Evolutionary conservation across 2,888 invertebrate genomes (phyloP).

Genomic region (Arctia plantaginis): DNA sequence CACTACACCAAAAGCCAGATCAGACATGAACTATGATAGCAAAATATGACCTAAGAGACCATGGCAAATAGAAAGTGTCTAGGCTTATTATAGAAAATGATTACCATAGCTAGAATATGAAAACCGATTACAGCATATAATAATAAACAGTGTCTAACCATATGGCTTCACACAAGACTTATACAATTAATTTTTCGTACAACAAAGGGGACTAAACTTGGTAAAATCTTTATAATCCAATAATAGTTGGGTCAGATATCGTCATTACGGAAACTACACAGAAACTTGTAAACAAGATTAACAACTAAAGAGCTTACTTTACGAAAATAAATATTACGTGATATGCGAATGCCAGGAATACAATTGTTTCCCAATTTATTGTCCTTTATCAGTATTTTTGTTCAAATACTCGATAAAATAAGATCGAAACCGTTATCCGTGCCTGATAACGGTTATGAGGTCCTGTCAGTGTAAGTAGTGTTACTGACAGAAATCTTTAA

Average conservation of each 20-base stretch:
- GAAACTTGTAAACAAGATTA: constrained; percentile 36
- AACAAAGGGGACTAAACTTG: constrained; percentile 27
- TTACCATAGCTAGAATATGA: not conserved
- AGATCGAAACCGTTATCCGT: too few species aligned
- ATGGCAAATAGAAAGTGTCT: not conserved
- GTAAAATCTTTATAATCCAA: constrained; percentile 35
- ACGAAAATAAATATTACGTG: not conserved
- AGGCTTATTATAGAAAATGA: not conserved
- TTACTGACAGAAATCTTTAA: not conserved
- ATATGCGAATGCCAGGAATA: not conserved
- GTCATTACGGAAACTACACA: constrained; percentile 28
- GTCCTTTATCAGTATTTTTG: not conserved
- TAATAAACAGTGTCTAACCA: not conserved
- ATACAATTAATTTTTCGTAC: constrained; percentile 19
- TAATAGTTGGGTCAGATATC: constrained; percentile 43
- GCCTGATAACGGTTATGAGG: too few species aligned
- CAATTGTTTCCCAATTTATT: not conserved
- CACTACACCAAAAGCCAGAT: not conserved
- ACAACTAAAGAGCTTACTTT: constrained; percentile 8
- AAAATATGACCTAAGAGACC: not conserved
- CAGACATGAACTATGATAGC: not conserved
- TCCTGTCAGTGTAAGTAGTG: not conserved
- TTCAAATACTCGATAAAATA: not conserved
- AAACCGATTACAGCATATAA: not conserved
- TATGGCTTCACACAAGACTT: constrained; percentile 35